Conservation (phyloP, 2,888 invertebrate species). For the Limnephilus auricula region DNA sequence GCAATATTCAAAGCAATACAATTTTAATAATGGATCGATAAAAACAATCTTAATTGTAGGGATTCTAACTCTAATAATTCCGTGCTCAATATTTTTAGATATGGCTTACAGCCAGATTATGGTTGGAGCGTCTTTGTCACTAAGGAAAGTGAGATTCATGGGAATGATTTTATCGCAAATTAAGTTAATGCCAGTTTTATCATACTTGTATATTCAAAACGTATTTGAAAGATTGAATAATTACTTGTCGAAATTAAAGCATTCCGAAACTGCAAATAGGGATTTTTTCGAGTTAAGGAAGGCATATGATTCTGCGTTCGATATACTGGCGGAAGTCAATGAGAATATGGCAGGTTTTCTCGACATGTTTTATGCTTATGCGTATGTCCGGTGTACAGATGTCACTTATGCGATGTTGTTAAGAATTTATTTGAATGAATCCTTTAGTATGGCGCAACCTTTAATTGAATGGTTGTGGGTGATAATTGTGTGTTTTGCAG, state of each 20-base stretch:
- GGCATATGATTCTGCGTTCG: slow-evolving; percentile 47
- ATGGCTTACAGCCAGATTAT: not conserved
- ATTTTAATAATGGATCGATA: slow-evolving; percentile 39
- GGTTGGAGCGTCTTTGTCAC: too few species aligned
- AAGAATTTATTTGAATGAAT: not conserved
- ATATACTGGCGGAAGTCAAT: slow-evolving; percentile 44
- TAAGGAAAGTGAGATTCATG: not conserved
- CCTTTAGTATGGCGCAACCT: not conserved
- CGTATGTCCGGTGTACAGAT: slow-evolving; percentile 12
- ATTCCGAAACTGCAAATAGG: not conserved
- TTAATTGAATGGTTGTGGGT: slow-evolving; percentile 30
- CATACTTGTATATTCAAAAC: slow-evolving; percentile 21
- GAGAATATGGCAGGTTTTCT: not conserved
- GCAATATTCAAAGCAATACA: slow-evolving; percentile 37
- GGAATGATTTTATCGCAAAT: slow-evolving; percentile 13
- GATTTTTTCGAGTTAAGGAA: slow-evolving; percentile 29
- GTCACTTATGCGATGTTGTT: slow-evolving; percentile 8
- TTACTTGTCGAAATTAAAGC: slow-evolving; percentile 30
- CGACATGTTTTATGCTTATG: not conserved
- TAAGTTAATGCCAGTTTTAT: slow-evolving; percentile 38
- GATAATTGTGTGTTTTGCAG: slow-evolving; percentile 20
- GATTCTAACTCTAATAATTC: slow-evolving; percentile 3
- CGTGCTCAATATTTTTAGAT: not conserved
- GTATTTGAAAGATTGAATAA: slow-evolving; percentile 53
- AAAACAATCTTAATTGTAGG: not conserved